Evolutionary conservation across 2,113 vertebrate species (phyloP).

Genomic region (Calidris pugnax): DNA sequence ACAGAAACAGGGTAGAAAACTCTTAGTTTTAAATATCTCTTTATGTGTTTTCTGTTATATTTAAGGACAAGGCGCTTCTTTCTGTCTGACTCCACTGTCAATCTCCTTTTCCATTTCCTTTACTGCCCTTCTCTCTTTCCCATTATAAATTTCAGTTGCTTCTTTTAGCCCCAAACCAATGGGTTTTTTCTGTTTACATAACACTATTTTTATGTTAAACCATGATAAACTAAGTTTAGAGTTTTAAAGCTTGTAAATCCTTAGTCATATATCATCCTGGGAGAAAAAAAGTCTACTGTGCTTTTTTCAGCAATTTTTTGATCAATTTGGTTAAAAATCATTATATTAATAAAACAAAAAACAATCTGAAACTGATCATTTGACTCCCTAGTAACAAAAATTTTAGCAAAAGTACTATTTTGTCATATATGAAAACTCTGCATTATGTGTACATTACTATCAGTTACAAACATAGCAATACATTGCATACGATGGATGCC

Average conservation of each 20-base stretch:
- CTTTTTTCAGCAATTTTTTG: neutral
- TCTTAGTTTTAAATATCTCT: neutral
- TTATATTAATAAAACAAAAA: neutral
- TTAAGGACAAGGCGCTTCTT: neutral
- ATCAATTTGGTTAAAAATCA: neutral
- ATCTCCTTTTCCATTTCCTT: neutral
- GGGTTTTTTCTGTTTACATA: neutral
- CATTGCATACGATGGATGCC: neutral
- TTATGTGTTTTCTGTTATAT: neutral
- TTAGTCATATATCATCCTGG: neutral
- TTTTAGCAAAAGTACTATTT: neutral
- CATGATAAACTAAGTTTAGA: neutral
- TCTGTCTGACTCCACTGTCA: neutral
- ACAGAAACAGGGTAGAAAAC: neutral
- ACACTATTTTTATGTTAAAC: neutral
- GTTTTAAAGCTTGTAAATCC: neutral
- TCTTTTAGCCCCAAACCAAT: neutral
- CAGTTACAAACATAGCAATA: neutral
- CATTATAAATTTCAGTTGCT: neutral
- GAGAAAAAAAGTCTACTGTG: neutral
- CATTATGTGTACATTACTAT: neutral
- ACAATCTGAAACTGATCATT: neutral
- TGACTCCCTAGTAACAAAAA: neutral
- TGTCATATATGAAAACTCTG: neutral
- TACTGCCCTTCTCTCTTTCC: neutral